Conservation (phyloP, 2,888 invertebrate species). For the Chloroclysta siterata region DNA sequence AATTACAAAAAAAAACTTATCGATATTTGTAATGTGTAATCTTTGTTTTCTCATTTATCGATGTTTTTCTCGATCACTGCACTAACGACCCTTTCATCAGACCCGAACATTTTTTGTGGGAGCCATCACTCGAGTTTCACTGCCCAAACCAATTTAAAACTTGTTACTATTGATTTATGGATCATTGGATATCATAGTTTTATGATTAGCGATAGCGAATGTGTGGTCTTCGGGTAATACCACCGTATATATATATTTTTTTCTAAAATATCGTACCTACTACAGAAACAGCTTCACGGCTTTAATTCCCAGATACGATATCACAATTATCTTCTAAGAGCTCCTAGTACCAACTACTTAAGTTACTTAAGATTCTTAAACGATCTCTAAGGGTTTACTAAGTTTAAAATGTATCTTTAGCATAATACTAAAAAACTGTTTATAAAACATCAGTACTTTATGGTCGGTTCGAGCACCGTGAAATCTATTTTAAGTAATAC, state of each 20-base stretch:
- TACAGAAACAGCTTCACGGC: no score
- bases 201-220: slow-evolving; percentile 22
- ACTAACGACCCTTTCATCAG: slow-evolving; percentile 42
- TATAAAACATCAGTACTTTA: background rate
- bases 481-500: slow-evolving; percentile 44
- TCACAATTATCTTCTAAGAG: no score
- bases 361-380: no score
- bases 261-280: no score
- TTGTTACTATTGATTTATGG: slow-evolving; percentile 31
- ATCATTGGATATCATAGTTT: slow-evolving; percentile 15
- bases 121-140: slow-evolving; percentile 40
- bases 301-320: no score
- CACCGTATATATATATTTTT: no score
- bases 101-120: slow-evolving; percentile 47
- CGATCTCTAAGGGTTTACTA: no score
- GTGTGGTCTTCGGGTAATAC: slow-evolving; percentile 19
- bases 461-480: slow-evolving; percentile 21
- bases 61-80: slow-evolving; percentile 27
- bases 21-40: no score
- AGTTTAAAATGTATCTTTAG: no score
- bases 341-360: no score
- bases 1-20: no score
- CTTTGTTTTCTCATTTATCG: slow-evolving; percentile 12
- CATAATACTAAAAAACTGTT: no score
- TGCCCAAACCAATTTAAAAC: slow-evolving; percentile 31